phyloP scores from a whole-genome alignment of 2,113 vertebrate species.

The Phainopepla nitens region DNA sequence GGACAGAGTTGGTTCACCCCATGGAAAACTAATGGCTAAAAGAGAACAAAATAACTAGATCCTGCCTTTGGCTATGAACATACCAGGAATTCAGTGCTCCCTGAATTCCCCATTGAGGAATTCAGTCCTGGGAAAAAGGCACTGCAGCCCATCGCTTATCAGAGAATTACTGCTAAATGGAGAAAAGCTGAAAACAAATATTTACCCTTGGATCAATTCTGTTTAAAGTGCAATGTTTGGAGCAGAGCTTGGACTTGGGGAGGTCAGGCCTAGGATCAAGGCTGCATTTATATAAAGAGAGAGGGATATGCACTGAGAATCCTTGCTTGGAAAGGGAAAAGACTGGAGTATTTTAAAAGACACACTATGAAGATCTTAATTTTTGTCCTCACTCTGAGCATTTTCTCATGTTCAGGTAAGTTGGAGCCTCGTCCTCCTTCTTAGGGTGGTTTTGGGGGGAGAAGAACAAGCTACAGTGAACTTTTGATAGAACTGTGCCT shows the following conservation, averaged over 20 bases:
- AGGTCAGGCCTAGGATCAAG: not conserved
- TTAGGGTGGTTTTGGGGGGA: not conserved
- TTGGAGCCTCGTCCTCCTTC: not conserved
- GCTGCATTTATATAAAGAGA: not conserved
- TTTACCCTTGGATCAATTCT: conserved; percentile 37
- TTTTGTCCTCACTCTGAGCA: not conserved
- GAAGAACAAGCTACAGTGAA: rapidly evolving
- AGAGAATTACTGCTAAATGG: not conserved
- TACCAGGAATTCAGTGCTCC: not conserved
- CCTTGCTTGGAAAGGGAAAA: not conserved
- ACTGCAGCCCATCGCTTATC: not conserved
- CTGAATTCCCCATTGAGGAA: not conserved
- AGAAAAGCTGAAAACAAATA: conserved; percentile 36
- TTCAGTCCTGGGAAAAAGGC: not conserved
- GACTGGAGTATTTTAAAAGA: not conserved
- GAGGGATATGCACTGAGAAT: not conserved
- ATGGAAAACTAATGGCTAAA: not conserved
- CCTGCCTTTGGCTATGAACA: not conserved
- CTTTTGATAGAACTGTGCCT: not conserved
- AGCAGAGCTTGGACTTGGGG: not conserved
- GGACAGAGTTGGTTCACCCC: not conserved
- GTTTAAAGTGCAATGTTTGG: conserved; percentile 13
- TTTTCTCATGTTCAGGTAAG: conserved; percentile 45
- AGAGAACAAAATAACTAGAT: not conserved
- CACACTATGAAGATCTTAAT: not conserved